phyloP scores from a whole-genome alignment of 2,113 vertebrate genomes.

The Eubucco bourcierii region DNA sequence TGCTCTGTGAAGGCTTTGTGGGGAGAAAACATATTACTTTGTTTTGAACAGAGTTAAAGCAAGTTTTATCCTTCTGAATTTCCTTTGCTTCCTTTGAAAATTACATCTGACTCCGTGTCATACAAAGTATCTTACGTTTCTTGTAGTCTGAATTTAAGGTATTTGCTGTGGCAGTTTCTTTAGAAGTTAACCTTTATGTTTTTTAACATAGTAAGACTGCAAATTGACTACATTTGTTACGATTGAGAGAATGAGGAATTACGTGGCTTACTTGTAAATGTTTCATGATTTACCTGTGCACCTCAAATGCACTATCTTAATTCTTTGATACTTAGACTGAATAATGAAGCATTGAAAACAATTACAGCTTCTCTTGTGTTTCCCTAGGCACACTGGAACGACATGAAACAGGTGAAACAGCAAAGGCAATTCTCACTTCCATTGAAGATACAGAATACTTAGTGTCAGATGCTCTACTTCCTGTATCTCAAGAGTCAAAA shows the following conservation, averaged over 20 bases:
- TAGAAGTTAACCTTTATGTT: neutral
- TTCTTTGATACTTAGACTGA: neutral
- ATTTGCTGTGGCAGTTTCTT: neutral
- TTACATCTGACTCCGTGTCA: neutral
- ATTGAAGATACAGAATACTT: conserved; percentile 65
- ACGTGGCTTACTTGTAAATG: neutral
- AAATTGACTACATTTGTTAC: neutral
- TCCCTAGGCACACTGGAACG: conserved; percentile 76
- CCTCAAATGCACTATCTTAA: neutral
- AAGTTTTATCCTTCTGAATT: neutral
- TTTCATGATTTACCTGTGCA: neutral
- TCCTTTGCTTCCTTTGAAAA: neutral
- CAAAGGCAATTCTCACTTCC: conserved; percentile 74
- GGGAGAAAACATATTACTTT: neutral
- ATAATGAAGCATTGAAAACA: neutral
- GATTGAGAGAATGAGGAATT: neutral
- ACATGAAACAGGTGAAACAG: conserved; percentile 77
- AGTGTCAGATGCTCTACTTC: conserved; percentile 37
- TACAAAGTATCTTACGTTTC: neutral
- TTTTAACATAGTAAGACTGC: neutral
- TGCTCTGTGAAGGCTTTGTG: neutral
- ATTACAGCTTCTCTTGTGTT: neutral
- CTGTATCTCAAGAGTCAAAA: conserved; percentile 37
- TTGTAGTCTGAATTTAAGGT: neutral
- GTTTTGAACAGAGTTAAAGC: neutral